Evolutionary conservation across 2,113 vertebrate species (phyloP).

Genomic region (Nematolebias whitei): DNA sequence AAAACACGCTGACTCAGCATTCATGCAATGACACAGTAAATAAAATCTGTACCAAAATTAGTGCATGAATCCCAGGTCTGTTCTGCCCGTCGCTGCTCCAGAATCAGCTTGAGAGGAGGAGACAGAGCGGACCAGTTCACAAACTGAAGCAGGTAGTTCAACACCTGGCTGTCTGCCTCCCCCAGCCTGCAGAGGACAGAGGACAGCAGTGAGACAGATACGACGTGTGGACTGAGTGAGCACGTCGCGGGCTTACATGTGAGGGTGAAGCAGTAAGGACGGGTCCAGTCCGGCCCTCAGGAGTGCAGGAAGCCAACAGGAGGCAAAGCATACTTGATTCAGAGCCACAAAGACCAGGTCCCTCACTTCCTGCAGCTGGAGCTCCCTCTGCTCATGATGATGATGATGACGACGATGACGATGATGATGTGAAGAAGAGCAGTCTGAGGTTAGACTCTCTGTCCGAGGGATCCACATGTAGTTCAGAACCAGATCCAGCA

Average conservation of each 20-base stretch:
- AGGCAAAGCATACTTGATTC: constrained; percentile 38
- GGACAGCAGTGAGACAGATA: neutral
- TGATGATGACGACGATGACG: too few species aligned
- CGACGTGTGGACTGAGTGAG: neutral
- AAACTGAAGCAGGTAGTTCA: constrained; percentile 87
- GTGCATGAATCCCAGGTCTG: constrained; percentile 72
- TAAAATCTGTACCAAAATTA: constrained; percentile 76
- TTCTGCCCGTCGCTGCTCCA: constrained; percentile 69
- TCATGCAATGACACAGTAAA: neutral
- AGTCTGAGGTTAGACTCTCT: neutral
- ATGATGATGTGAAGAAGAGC: neutral
- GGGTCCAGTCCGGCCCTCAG: constrained; percentile 88
- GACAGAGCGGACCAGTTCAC: constrained; percentile 86
- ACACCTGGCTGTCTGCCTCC: constrained; percentile 64
- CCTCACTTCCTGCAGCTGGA: constrained; percentile 41
- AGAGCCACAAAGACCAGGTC: constrained; percentile 57
- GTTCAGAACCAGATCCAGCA: constrained; percentile 70
- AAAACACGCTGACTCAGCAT: too few species aligned
- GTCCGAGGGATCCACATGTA: constrained; percentile 48
- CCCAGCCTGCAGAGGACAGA: constrained; percentile 73
- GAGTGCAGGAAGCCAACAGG: constrained; percentile 87
- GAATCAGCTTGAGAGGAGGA: constrained; percentile 64
- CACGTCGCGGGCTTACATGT: constrained; percentile 77
- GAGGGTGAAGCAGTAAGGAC: constrained; percentile 74
- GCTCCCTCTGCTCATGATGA: neutral